Evolutionary conservation across 2,113 vertebrate species (phyloP), one percentile per base, ranked within the genome.

Genomic region (Grammomys surdaster): DNA sequence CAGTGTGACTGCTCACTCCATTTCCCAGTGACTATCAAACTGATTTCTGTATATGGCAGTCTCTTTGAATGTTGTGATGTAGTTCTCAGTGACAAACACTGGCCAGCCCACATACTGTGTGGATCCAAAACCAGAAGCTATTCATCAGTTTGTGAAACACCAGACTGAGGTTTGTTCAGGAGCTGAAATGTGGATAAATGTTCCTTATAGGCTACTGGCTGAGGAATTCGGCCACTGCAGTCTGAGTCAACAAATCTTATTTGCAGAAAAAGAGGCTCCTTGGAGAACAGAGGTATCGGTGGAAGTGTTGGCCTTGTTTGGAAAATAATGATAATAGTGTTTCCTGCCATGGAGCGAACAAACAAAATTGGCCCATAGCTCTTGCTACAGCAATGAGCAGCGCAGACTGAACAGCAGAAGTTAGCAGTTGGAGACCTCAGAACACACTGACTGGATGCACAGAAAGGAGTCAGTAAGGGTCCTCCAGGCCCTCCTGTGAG

Each of bases 221-320:
- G 46, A 60, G 63, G 9, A 60, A 65, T 8, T 1, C 56, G 73
- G 77, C 2, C 17, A 48, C 40, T 56, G 8, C 19, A 36, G 12
- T 24, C 46, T 72, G 48, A 63, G 3, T 81, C 24, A 92, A 20
- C 28, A 69, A 73, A 26, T 54, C 19, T 48, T 70, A 2, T 81
- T 96, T 58, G 51, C n/a, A 48, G 51, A 20, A 82, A 92, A 69
- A 36, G 33, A 95, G 33, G 12, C 12, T 95, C 88, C 92, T 31
- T 73, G 58, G 54, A 77, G 26, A 70, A 82, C 40, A 89, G 7
- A 13, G 86, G 54, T 43, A 86, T 90, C 87, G 5, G 67, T 36
- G 31, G 67, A 36, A 5, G 60, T 14, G 19, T 24, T 75, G 72
- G 4, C 20, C 36, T 77, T 54, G 40, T 65, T 91, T 91, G n/a